Evolutionary conservation across 2,113 vertebrate genomes (phyloP), one percentile per base, ranked within the genome.

Genomic region (Python bivittatus): DNA sequence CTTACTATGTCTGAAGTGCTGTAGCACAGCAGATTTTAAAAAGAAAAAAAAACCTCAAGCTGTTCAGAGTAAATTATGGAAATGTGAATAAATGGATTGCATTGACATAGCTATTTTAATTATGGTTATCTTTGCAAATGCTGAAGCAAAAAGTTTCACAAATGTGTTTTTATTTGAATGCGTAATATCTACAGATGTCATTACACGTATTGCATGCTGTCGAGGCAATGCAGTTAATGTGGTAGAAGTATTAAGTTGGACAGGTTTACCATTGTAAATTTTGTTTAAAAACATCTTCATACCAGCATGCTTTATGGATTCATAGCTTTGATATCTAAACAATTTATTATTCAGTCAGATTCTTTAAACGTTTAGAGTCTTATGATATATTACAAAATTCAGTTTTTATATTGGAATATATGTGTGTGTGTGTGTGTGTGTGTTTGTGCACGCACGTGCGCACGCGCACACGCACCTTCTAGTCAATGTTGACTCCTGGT

Each of bases 121-220:
- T 27, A 53, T 38, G 91, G 54, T 86, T 93, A 91, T 95, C 95
- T 96, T 93, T 92, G 20, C 95, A 94, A 94, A 96, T 90, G 91
- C 57, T 0, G 0, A 94, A 92, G 96, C 94, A 93, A 95, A 84
- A 61, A 48, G 52, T 93, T 91, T 94, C 52, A 64, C 92, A 93
- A 93, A 84, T 94, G 79, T 25, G 58, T 90, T 88, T 87, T 58
- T 90, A 92, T 94, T 92, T 94, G 94, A 96, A 94, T 61, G 85
- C 83, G 93, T 88, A 84, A 95, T 93, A 86, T 84, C 60, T 92
- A 93, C 86, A 15, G 88, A 33, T 94, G 94, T 93, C 91, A 91
- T 29, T 68, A 61, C 92, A 90, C 90, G 54, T 29, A 58, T 92
- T 94, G 86, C 92, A 92, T 93, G 83, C 38, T 64, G 25, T 25